These are phyloP conservation scores for Ailuropoda melanoleuca DNA, from an alignment of 2,113 vertebrate genomes.

Conservation along the genomic window DNA sequence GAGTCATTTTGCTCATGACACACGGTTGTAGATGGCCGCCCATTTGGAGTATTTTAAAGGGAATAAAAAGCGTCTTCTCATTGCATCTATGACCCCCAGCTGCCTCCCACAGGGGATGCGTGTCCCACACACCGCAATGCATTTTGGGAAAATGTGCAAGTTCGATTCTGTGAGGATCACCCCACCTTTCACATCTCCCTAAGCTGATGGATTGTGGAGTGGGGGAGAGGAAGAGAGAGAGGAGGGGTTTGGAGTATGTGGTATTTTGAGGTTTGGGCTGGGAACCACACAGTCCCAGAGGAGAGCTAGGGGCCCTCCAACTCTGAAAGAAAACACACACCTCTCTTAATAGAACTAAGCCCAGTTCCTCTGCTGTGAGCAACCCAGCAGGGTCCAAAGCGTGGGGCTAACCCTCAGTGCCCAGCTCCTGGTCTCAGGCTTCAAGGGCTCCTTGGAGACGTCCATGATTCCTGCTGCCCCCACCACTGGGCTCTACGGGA, in stretches of 20 bases:
- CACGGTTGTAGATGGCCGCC: background rate
- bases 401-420: background rate
- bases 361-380: background rate
- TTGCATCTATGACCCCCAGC: background rate
- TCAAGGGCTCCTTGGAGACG: background rate
- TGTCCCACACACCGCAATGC: too few relatives aligned
- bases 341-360: background rate
- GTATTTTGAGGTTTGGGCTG: background rate
- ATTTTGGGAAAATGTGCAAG: too few relatives aligned
- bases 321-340: background rate
- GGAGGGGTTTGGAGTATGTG: background rate
- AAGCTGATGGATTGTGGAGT: background rate
- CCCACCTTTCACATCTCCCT: background rate
- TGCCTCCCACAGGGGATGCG: background rate
- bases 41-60: background rate
- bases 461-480: background rate
- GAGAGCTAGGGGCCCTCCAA: background rate
- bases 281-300: background rate
- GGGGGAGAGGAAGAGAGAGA: background rate
- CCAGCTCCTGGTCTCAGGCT: background rate
- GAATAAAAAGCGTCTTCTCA: background rate
- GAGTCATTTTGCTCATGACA: background rate
- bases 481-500: rapidly evolving
- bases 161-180: too few relatives aligned
- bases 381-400: too few relatives aligned